Evolutionary conservation across 2,888 invertebrate species (phyloP), one percentile per base, ranked within the genome.

Genomic region (Oegoconia quadripuncta): DNA sequence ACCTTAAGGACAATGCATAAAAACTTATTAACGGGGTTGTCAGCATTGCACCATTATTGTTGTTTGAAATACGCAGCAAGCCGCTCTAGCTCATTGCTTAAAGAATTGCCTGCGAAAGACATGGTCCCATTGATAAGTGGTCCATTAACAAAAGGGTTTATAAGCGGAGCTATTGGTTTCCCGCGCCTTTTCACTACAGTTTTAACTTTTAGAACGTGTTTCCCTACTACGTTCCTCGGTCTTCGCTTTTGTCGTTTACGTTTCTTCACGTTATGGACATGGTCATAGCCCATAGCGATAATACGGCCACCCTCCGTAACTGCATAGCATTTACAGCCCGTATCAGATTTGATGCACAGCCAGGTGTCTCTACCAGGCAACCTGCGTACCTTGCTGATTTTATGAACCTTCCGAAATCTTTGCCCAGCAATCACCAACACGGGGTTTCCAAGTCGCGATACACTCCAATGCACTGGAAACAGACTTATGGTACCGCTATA

Each of bases 301-400:
- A 82, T 44, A 13, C 47, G 53, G 30, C 69, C 52, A 48, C 50
- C 41, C 13, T 55, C 29, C 1, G 82, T 82, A 46, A 78, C 51
- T 9, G 64, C 74, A 45, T 70, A 70, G 44, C 78, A 73, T 39
- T 50, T 67, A 60, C 82, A 83, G 33, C 82, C 82, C 11, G 56
- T 57, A 54, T 82, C 82, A 0, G 81, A 81, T 54, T 81, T 82
- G 52, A 78, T 83, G 53, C 82, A 82, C n/a, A 72, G 63, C 82
- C 82, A 82, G 0, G 64, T 64, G 30, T 48, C 44, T 6, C 46
- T 48, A 17, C 53, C 55, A 14, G 17, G 8, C 3, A 6, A 12
- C 16, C 20, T 23, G 26, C 6, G 1, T 2, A n/a, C 17, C 16
- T 32, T 23, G 8, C 18, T 13, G 4, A 47, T 52, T 16, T 52